Base-by-base conservation (phyloP, 1,140 invertebrate species). In the Drosophila lacteicornis region DNA sequence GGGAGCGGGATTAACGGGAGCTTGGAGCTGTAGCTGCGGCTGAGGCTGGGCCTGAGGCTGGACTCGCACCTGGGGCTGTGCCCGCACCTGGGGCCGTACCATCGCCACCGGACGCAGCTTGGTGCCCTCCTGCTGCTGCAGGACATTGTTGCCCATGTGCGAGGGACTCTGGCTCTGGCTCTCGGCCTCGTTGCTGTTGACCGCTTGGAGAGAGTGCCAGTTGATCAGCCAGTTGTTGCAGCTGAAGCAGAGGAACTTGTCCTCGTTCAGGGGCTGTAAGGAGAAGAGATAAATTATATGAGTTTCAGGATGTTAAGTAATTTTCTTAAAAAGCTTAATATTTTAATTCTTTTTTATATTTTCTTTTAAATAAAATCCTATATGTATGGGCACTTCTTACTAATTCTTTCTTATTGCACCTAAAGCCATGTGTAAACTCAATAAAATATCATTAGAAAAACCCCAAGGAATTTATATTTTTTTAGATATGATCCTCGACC, bases 181-280 rank as follows among this genome's bases (percentile, higher is more conserved):
- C 13, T 92, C 91, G 5, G 90, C 87, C 60, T 92, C 91, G 47
- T 92, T 92, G 73, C 91, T 92, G 62, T 92, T 92, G 9, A 90
- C 56, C 25, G 90, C 82, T 56, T 92, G 92, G 67, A 93, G 63
- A 43, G 92, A 92, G 38, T 93, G 91, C 92, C 92, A 93, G 50
- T 93, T 93, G 62, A 93, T 92, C 6, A 93, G 75, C 92, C 92
- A 93, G 59, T 93, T 93, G 70, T 93, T 93, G 75, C 92, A 93
- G 67, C 92, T 92, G 61, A 92, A 93, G 82, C 92, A 93, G 36
- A 93, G 70, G 65, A 91, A 93, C 69, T 93, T 93, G 47, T 93
- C 92, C 71, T 93, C 92, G 43, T 92, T 92, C 8, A 91, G 27
- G 2, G 90, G 91, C 91, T 92, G 77, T 19, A 91, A 80, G 9